Conservation (phyloP, 2,797 vertebrate genomes). For the Pseudochirops corinnae region DNA sequence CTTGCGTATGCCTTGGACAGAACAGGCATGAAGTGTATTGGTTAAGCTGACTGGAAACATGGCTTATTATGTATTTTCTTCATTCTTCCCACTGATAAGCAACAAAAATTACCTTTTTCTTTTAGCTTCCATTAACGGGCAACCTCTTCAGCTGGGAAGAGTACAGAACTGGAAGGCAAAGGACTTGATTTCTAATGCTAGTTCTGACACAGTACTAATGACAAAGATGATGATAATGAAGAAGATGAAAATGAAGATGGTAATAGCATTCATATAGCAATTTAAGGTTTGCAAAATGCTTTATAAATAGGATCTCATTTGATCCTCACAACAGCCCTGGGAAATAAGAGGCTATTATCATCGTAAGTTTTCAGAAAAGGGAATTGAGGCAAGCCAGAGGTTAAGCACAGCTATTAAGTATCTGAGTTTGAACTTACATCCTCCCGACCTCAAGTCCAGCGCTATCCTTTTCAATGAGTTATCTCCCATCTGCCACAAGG, state of each 20-base stretch:
- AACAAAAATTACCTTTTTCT: not conserved
- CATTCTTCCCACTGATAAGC: not conserved
- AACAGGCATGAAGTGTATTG: not conserved
- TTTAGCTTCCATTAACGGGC: not conserved
- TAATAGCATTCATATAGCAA: not conserved
- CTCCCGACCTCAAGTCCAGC: not conserved
- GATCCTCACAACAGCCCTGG: not conserved
- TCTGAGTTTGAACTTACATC: not conserved
- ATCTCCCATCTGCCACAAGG: not conserved
- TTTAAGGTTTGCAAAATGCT: not conserved
- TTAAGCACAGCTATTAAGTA: not conserved
- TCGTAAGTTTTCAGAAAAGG: not conserved
- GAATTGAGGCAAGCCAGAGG: not conserved
- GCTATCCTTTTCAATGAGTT: not conserved
- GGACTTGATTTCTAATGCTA: not conserved
- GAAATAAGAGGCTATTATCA: not conserved
- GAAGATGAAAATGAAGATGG: not conserved
- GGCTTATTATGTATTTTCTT: not conserved
- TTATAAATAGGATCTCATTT: not conserved
- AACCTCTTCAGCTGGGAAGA: not conserved
- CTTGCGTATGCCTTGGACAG: not conserved
- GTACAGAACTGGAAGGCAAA: not conserved
- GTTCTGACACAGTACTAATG: not conserved
- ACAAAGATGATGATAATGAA: not conserved
- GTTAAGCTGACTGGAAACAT: not conserved